These are phyloP conservation scores for Ptiloglossa arizonensis DNA, from an alignment of 1,140 invertebrate genomes.

Conservation along the genomic window DNA sequence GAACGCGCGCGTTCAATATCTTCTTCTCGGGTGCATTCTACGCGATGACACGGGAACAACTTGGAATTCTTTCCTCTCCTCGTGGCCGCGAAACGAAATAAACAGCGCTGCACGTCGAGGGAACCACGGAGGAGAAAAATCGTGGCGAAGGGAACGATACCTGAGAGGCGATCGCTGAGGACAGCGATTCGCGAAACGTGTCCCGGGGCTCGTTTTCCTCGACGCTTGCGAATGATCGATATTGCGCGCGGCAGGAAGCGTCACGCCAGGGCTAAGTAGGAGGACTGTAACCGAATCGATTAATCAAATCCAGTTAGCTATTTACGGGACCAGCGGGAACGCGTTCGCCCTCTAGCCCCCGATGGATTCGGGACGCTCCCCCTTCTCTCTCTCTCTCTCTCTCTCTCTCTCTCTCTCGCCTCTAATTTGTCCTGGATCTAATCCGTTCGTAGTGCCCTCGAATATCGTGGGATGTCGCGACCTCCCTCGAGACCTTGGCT, in stretches of 20 bases:
- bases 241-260: slow-evolving; percentile 39
- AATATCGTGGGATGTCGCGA: slow-evolving; percentile 47
- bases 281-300: slow-evolving; percentile 62
- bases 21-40: not conserved
- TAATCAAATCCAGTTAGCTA: slow-evolving; percentile 69
- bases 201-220: slow-evolving; percentile 12
- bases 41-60: not conserved
- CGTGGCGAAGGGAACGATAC: not conserved
- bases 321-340: slow-evolving; percentile 45
- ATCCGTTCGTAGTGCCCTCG: slow-evolving; percentile 52
- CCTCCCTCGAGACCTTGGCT: slow-evolving; percentile 20
- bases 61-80: not conserved
- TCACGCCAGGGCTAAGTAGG: slow-evolving; percentile 46
- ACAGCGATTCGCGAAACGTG: slow-evolving; percentile 34
- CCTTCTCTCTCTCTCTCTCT: slow-evolving; percentile 13
- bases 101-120: not conserved
- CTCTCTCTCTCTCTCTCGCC: not conserved
- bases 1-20: not conserved
- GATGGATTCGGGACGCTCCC: slow-evolving; percentile 19
- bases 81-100: not conserved
- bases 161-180: slow-evolving; percentile 3
- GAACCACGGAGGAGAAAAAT: not conserved
- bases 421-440: slow-evolving; percentile 56
- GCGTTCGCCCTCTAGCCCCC: slow-evolving; percentile 41
- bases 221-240: slow-evolving; percentile 50